phyloP scores from a whole-genome alignment of 2,888 invertebrate genomes.

The Drosophila buzzatii region DNA sequence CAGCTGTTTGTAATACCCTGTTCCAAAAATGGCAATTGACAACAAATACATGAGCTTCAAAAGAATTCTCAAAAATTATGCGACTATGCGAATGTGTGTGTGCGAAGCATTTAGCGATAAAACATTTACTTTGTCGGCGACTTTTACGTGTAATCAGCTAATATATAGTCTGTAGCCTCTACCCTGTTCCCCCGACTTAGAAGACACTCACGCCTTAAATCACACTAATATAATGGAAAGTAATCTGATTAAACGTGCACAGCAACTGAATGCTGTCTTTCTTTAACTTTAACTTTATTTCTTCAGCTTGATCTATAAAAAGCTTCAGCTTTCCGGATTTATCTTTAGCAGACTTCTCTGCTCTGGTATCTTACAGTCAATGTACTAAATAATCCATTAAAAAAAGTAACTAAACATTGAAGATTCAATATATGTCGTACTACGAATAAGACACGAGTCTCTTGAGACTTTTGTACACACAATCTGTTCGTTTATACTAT shows the following conservation, averaged over 20 bases:
- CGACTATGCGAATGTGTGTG: neutral
- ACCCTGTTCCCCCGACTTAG: neutral
- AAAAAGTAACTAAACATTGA: neutral
- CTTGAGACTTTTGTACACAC: neutral
- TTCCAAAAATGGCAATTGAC: constrained; percentile 31
- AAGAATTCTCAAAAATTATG: neutral
- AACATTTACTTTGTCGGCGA: neutral
- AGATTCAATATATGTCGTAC: neutral
- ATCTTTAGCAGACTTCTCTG: no score
- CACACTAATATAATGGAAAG: neutral
- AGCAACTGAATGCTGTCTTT: neutral
- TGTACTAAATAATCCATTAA: neutral
- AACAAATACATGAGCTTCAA: constrained; percentile 25
- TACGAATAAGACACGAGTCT: neutral
- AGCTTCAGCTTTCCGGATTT: neutral
- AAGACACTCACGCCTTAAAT: neutral
- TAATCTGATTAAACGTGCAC: neutral
- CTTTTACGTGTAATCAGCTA: neutral
- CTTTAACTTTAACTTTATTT: neutral
- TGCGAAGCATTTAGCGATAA: neutral
- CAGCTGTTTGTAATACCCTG: constrained; percentile 7
- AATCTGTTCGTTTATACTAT: neutral
- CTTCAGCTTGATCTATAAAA: neutral
- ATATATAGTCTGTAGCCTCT: neutral
- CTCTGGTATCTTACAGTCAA: neutral